Conservation (phyloP, 2,888 invertebrate species). For the Drosophila setosimentum region DNA sequence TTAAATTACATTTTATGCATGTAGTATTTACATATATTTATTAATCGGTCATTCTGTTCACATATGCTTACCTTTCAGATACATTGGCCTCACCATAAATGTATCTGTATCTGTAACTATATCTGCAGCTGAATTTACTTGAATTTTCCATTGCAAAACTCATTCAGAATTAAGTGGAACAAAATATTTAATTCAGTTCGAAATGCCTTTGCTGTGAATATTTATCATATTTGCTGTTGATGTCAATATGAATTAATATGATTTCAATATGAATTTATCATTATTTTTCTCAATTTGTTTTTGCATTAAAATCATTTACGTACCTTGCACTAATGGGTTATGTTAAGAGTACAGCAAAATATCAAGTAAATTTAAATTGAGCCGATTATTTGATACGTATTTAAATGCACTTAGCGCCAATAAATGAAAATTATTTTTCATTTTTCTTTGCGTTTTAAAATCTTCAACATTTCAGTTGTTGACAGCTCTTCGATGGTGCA, state of each 20-base stretch:
- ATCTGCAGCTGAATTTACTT: constrained; percentile 1
- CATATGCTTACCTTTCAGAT: constrained; percentile 22
- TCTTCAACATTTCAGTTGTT: too few relatives aligned
- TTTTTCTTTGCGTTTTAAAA: not conserved
- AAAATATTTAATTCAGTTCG: constrained; percentile 30
- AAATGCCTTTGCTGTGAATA: constrained; percentile 23
- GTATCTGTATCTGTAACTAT: constrained; percentile 21
- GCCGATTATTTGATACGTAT: not conserved
- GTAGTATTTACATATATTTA: constrained; percentile 38
- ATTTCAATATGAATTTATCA: constrained; percentile 48
- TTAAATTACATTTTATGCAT: constrained; percentile 59
- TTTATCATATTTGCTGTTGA: constrained; percentile 30
- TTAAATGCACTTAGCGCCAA: not conserved
- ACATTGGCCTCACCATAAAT: not conserved
- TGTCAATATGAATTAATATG: constrained; percentile 25
- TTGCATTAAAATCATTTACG: constrained; percentile 28
- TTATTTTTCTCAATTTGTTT: constrained; percentile 30
- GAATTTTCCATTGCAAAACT: constrained; percentile 16
- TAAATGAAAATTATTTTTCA: not conserved
- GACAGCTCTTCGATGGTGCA: not conserved
- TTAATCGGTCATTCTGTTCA: constrained; percentile 57
- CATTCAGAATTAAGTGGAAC: constrained; percentile 24
- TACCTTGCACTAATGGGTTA: not conserved
- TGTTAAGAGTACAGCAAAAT: not conserved
- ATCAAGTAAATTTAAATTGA: not conserved